Evolutionary conservation across 2,888 invertebrate species (phyloP), one percentile per base, ranked within the genome.

Genomic region (Stictocephala bisonia): DNA sequence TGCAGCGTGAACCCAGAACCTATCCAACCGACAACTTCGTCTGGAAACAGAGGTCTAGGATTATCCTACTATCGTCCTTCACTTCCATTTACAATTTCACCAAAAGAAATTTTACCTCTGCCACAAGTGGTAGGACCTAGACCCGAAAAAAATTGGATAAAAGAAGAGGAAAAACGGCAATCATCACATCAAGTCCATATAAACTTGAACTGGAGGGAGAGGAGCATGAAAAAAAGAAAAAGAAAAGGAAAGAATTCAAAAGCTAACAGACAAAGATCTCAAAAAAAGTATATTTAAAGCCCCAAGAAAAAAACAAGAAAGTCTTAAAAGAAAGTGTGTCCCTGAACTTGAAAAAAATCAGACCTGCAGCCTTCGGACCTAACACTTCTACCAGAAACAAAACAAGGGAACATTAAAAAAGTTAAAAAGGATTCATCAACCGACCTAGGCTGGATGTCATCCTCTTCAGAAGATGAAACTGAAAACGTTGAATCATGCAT

Each of bases 121-220:
- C 60, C 71, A 24, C 66, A 66, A 22, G 64, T 64, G 6, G 26
- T 44, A 66, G 44, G 66, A 66, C 64, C 24, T 13, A 66, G 26
- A n/a, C 44, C 44, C 13, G 15, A 60, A 2, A 71, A 27, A 27
- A 60, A 26, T 22, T 44, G 20, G 71, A 71, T 60, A 71, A 58
- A 71, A 71, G 71, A 60, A 29, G 31, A 51, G 35, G 70, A 26
- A 71, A 71, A 71, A 71, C 71, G 2, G 71, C 31, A 24, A 29
- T 71, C 24, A 29, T 71, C 7, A 71, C 56, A 24, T 71, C 71
- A 35, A 60, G 60, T 11, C 60, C 44, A 13, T 71, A 71, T 48
- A 71, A 71, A 29, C 20, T 51, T 44, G 60, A 71, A 71, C 41
- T 71, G 41, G 60, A 71, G 51, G 3, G 1, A 44, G 44, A 71